phyloP scores from a whole-genome alignment of 2,888 invertebrate species.

The Drosophila flavopinicola region DNA sequence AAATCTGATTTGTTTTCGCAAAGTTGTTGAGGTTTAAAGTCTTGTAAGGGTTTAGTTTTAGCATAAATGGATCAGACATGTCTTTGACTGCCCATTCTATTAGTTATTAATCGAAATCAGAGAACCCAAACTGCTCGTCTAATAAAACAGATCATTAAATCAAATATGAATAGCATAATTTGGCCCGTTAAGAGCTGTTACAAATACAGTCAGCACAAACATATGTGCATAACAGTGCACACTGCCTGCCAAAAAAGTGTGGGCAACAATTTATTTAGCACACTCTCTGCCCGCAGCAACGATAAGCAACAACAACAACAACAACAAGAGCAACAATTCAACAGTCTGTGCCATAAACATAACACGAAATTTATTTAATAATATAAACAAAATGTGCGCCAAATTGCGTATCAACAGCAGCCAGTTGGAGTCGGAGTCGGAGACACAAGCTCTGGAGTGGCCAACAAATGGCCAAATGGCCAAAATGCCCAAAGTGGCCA shows the following conservation, averaged over 20 bases:
- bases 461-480: slow-evolving; percentile 52
- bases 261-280: slow-evolving; percentile 53
- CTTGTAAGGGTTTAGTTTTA: no score
- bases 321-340: slow-evolving; percentile 9
- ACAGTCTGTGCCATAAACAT: slow-evolving; percentile 43
- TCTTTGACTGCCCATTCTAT: no score
- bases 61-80: no score
- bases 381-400: slow-evolving; percentile 79
- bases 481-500: slow-evolving; percentile 40
- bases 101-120: no score
- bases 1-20: no score
- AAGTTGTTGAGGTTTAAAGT: no score
- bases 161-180: slow-evolving; percentile 42
- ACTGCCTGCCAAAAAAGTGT: slow-evolving; percentile 23
- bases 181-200: slow-evolving; percentile 41
- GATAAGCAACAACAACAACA: slow-evolving; percentile 10
- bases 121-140: no score
- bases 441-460: slow-evolving; percentile 15
- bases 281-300: slow-evolving; percentile 40
- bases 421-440: slow-evolving; percentile 8
- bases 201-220: slow-evolving; percentile 16
- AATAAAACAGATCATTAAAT: slow-evolving; percentile 32
- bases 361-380: slow-evolving; percentile 78
- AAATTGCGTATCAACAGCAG: slow-evolving; percentile 73
- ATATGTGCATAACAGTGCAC: background rate